Evolutionary conservation across 2,888 invertebrate species (phyloP).

Genomic region (Rhagium mordax): DNA sequence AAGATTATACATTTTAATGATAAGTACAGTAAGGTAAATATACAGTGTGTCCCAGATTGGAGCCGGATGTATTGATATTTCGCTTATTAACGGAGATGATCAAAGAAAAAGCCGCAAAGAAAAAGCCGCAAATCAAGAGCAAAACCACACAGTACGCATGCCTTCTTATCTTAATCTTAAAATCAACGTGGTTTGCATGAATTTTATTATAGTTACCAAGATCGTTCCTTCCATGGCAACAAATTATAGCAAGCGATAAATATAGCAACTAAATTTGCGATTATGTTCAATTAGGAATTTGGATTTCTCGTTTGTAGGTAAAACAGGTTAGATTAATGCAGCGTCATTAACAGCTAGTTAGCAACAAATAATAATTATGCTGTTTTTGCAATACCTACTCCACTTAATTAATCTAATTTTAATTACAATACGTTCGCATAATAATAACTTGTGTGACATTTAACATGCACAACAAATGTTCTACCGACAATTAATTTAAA

Average conservation of each 20-base stretch:
- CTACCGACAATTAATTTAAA: not conserved
- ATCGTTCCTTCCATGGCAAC: no score
- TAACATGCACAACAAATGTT: slow-evolving; percentile 18
- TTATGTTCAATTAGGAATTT: not conserved
- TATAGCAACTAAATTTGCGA: not conserved
- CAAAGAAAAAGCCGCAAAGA: no score
- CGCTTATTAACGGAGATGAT: no score
- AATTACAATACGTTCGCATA: slow-evolving; percentile 34
- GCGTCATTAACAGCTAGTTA: slow-evolving; percentile 30
- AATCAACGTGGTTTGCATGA: no score
- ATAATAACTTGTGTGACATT: slow-evolving; percentile 30
- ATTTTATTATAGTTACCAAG: no score
- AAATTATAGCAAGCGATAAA: not conserved
- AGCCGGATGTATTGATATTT: no score
- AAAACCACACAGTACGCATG: no score
- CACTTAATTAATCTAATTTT: slow-evolving; percentile 35
- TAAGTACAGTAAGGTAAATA: no score
- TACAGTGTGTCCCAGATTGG: no score
- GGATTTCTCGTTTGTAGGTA: slow-evolving; percentile 15
- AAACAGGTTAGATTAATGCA: slow-evolving; percentile 19
- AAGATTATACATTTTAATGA: not conserved
- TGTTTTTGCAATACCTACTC: slow-evolving; percentile 28
- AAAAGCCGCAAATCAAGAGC: no score
- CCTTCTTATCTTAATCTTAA: no score
- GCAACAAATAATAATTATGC: slow-evolving; percentile 27